A percentile compares a stretch with the other conserved stretches of the same genome.
Evolutionary conservation across 2,797 vertebrate genomes (phyloP).

Genomic region (Epinephelus awoara): DNA sequence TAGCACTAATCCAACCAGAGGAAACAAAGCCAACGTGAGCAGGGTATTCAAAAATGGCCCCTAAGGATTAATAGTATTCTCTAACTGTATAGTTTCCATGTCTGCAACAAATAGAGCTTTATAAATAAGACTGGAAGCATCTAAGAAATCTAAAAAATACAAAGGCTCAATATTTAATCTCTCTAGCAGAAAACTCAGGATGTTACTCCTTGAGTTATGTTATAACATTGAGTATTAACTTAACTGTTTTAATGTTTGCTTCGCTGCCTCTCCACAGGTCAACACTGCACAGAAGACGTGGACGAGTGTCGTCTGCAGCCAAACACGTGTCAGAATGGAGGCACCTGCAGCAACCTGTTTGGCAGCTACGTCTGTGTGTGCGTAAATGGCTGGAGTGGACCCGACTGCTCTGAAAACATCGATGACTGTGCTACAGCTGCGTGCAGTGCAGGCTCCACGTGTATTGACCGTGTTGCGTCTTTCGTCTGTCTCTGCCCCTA

Average conservation of each 20-base stretch:
- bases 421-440: constrained; percentile 86
- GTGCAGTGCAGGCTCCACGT: constrained; percentile 85
- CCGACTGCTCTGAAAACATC: constrained; percentile 88
- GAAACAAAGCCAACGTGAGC: constrained; percentile 1
- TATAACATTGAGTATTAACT: not conserved
- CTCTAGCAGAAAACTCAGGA: not conserved
- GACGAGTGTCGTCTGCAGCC: constrained; percentile 90
- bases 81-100: not conserved
- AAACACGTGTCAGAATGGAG: constrained; percentile 90
- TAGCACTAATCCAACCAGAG: constrained; percentile 8
- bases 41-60: not conserved
- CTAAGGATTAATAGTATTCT: not conserved
- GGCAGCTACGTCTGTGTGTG: constrained; percentile 88
- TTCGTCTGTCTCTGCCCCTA: constrained; percentile 86
- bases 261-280: constrained; percentile 73
- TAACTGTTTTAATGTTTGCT: not conserved
- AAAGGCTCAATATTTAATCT: not conserved
- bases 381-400: constrained; percentile 89
- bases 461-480: constrained; percentile 88
- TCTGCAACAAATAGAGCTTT: not conserved
- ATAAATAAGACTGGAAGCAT: not conserved
- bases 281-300: constrained; percentile 89
- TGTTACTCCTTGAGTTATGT: not conserved
- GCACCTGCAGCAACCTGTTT: constrained; percentile 86
- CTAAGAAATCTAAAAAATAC: not conserved